Evolutionary conservation across 2,797 vertebrate genomes (phyloP), one percentile per base, ranked within the genome.

Genomic region (Uromys caudimaculatus): DNA sequence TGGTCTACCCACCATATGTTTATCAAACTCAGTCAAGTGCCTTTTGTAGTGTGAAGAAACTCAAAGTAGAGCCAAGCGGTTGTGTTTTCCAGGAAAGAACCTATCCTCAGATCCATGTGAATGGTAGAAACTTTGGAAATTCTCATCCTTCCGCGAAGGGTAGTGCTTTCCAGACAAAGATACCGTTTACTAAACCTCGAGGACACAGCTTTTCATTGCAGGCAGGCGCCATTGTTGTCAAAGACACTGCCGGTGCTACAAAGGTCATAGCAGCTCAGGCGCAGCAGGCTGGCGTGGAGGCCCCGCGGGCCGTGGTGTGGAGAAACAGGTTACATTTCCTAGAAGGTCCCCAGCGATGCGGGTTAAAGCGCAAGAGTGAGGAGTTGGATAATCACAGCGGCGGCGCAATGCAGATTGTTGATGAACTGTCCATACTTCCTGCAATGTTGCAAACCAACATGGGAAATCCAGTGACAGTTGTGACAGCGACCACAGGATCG

Each of bases 11-110:
- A 99, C 99, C 99, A 98, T 99, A 99, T 99, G 99, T 99, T 99
- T 99, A 99, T 99, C 99, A 99, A 99, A 99, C 99, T 99, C 99
- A 99, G 99, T 99, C 99, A 99, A 99, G 99, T 99, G 99, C 99
- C 99, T 99, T 99, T 99, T 99, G 99, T 99, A 99, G 99, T 98
- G 99, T 99, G 99, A 99, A 99, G 99, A 99, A 99, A 99, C 99
- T 99, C 96, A 99, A 99, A 99, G 99, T 99, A 98, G 99, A 99
- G 99, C 99, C 99, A 99, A 99, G 99, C 98, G 99, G 99, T 98
- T 99, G 99, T 96, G 99, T 99, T 98, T 99, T 99, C 99, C 99
- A 99, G 98, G 99, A 99, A 98, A 99, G 99, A 99, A 98, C 98
- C 98, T 99, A 99, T 98, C 99, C 99, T 24, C 98, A 98, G 99